Evolutionary conservation across 2,888 invertebrate species (phyloP), one percentile per base, ranked within the genome.

Genomic region (Rosalia funebris): DNA sequence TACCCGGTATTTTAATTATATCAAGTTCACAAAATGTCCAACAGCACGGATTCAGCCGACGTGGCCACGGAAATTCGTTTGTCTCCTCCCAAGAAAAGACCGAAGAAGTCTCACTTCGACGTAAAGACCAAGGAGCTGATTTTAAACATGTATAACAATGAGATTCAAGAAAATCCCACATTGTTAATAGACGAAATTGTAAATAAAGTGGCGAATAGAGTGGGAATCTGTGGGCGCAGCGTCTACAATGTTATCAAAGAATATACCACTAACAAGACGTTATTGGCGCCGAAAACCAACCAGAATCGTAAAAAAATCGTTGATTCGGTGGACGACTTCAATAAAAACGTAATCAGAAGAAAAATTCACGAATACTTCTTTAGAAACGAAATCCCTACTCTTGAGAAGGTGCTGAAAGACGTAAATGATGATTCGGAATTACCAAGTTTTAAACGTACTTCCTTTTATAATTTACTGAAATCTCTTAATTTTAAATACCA

Each of bases 341-440:
- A n/a, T n/a, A 10, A 16, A 9, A 25, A 25, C 32, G 44, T 10
- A 16, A 60, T 60, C n/a, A 39, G 48, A 17, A 31, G 48, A 31
- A 55, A 41, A 12, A 42, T 60, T 10, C 54, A 60, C 42, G 17
- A 20, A 19, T 60, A 11, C 17, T 54, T 42, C 34, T 19, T 41
- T 17, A 45, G 53, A 60, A 47, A 60, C 20, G 55, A 60, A 48
- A 2, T 48, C 4, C 48, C 60, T 15, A 60, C 60, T n/a, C 7
- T 54, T 12, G 53, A 60, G 10, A 54, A 54, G 32, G 36, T 54
- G 3, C 12, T 42, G 19, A 12, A 10, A 2, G 45, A 32, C 12
- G 41, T 60, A 1, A 60, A 48, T 20, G 20, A 41, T 15, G 48
- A 48, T 14, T 1, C 10, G 2, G 37, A 41, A 0, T 42, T 60